A percentile compares a stretch with the other conserved stretches of the same genome.
Evolutionary conservation across 2,888 invertebrate genomes (phyloP).

Genomic region (Drosophila flavopinicola): DNA sequence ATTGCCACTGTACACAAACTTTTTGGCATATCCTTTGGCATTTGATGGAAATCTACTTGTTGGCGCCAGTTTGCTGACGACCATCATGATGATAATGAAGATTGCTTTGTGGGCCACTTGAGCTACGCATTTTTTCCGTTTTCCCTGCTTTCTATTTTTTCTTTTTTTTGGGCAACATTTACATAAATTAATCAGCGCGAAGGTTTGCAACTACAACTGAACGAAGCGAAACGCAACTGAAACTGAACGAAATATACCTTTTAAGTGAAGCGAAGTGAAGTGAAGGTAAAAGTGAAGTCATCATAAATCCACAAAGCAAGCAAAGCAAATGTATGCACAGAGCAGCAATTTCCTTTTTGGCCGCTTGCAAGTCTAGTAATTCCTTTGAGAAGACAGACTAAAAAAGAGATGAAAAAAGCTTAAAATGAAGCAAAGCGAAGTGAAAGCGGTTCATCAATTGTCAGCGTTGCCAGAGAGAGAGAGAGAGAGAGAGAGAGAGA

Average conservation of each 20-base stretch:
- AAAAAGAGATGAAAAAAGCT: neutral
- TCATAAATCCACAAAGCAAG: slow-evolving; percentile 50
- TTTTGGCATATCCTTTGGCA: slow-evolving; percentile 39
- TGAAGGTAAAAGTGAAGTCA: slow-evolving; percentile 20
- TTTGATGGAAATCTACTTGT: slow-evolving; percentile 74
- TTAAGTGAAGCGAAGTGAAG: slow-evolving; percentile 2
- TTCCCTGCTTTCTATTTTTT: neutral
- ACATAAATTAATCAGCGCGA: slow-evolving; percentile 62
- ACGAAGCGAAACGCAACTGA: slow-evolving; percentile 17
- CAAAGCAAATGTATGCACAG: slow-evolving; percentile 4
- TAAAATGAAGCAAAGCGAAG: slow-evolving; percentile 16
- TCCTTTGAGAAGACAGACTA: slow-evolving; percentile 36
- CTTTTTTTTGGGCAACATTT: slow-evolving; percentile 34
- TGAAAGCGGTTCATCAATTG: slow-evolving; percentile 43
- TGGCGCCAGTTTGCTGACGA: slow-evolving; percentile 65
- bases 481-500: neutral
- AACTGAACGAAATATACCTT: neutral
- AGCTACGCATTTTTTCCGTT: slow-evolving; percentile 9
- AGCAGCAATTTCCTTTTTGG: slow-evolving; percentile 8
- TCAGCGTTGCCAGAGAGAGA: slow-evolving; percentile 28
- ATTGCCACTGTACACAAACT: slow-evolving; percentile 5
- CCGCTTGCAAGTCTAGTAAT: slow-evolving; percentile 43
- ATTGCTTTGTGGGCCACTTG: slow-evolving; percentile 58
- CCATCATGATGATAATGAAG: slow-evolving; percentile 37
- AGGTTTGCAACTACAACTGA: slow-evolving; percentile 25